Percentiles rank a stretch among this genome's conserved stretches.
Evolutionary conservation across 2,888 invertebrate species (phyloP).

Genomic region (Automeris io): DNA sequence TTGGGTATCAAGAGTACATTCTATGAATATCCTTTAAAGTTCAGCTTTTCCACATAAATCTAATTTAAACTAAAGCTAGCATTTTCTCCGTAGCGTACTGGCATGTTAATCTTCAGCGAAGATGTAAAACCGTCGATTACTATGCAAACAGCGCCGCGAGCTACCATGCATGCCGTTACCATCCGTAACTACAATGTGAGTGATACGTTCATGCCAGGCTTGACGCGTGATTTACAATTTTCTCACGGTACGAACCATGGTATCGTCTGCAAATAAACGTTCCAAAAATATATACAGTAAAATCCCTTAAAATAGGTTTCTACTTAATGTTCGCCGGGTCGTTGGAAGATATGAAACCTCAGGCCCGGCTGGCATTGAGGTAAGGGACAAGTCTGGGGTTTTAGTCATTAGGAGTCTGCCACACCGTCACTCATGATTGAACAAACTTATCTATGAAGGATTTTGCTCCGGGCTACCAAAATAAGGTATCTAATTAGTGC

Average conservation of each 20-base stretch:
- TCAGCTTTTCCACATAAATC: not conserved
- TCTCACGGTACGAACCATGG: conserved; percentile 31
- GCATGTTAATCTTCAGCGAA: conserved; percentile 5
- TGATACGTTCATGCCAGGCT: conserved; percentile 21
- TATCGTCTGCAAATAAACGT: conserved; percentile 23
- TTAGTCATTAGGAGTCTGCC: no score
- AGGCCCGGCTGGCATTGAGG: no score
- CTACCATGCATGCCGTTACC: not conserved
- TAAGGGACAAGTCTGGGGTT: no score
- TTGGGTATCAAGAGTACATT: no score
- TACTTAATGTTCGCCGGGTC: no score
- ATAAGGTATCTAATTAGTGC: no score
- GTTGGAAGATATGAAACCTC: no score
- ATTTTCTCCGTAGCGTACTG: not conserved
- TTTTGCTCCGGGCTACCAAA: no score
- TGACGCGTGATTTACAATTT: conserved; percentile 38
- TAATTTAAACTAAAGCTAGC: not conserved
- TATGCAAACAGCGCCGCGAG: conserved; percentile 19
- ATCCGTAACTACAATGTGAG: conserved; percentile 14
- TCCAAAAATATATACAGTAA: no score
- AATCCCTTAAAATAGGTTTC: no score
- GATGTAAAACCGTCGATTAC: conserved; percentile 19
- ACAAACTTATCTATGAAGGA: no score
- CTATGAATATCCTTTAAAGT: not conserved
- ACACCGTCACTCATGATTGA: no score